Percentiles rank a stretch among this genome's conserved stretches.
phyloP scores from a whole-genome alignment of 1,140 invertebrate species.

The Drusus annulatus region DNA sequence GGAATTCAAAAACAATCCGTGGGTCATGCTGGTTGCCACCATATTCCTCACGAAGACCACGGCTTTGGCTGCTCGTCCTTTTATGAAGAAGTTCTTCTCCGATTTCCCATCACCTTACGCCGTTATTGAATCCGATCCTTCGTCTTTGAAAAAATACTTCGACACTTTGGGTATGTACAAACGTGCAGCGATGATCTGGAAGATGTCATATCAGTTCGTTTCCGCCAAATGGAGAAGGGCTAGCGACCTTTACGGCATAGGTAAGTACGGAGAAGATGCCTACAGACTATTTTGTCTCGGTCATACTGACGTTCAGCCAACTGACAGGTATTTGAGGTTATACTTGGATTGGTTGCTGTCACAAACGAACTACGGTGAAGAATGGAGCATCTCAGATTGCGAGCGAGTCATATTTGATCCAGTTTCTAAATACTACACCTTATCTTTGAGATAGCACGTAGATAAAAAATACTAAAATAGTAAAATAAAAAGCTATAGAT shows the following conservation, averaged over 20 bases:
- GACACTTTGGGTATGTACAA: conserved; percentile 69
- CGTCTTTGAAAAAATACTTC: conserved; percentile 69
- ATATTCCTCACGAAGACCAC: conserved; percentile 73
- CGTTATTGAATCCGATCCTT: conserved; percentile 65
- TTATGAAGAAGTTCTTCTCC: conserved; percentile 69
- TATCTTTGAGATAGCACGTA: conserved; percentile 61
- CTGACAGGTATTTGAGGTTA: conserved; percentile 71
- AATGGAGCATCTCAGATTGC: conserved; percentile 64
- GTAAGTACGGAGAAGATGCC: conserved; percentile 73
- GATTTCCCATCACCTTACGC: conserved; percentile 69
- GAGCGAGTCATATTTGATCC: conserved; percentile 67
- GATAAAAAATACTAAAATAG: background rate
- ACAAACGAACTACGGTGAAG: conserved; percentile 66
- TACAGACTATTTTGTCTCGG: conserved; percentile 73
- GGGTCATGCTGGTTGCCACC: conserved; percentile 72
- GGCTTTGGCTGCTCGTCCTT: conserved; percentile 66
- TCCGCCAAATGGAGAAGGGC: conserved; percentile 72
- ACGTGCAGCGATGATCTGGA: conserved; percentile 71
- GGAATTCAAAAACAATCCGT: conserved; percentile 70
- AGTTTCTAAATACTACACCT: conserved; percentile 66
- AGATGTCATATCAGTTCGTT: conserved; percentile 71
- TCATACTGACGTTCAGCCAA: conserved; percentile 71
- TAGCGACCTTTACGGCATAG: conserved; percentile 71
- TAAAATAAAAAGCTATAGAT: background rate
- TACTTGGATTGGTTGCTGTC: conserved; percentile 71